Evolutionary conservation across 2,113 vertebrate species (phyloP), one percentile per base, ranked within the genome.

Genomic region (Crotalus viridis): DNA sequence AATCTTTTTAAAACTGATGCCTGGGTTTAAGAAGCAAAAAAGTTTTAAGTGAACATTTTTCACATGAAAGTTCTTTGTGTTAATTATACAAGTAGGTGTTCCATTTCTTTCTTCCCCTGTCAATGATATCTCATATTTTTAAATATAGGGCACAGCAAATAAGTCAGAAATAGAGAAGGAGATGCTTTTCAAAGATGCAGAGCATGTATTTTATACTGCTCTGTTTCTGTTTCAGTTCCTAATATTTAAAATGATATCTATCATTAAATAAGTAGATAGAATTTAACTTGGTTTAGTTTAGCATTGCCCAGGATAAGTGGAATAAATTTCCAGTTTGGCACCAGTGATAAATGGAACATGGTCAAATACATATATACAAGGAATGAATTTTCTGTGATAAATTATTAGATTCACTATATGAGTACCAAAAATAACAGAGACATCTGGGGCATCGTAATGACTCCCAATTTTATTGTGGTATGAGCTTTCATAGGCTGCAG

Each of bases 101-200:
- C 94, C 61, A 89, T 93, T 88, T 92, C 89, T 22, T 1, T 43
- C 3, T 85, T 61, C 59, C 86, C 69, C 9, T 0, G 24, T 85
- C 90, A 90, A 61, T 74, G 26, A 55, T 87, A 64, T 46, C 91
- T 19, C 94, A 85, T 88, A 92, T 1, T 90, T 93, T 46, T 90
- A 93, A 94, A 9, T n/a, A 51, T 0, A 22, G 61, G 51, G 54
- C 2, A 46, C 3, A 13, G 89, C 81, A 57, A 90, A 90, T 22
- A 21, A 2, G n/a, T 86, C 57, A 93, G 55, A n/a, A 61, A 87
- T 55, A 91, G 22, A 33, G 94, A 92, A 93, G 39, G 0, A 52
- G 90, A 87, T 87, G 88, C 87, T 89, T 92, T n/a, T 88, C 94
- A 97, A 94, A 93, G 8, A 64, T 3, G 26, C 88, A 93, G 0